phyloP scores from a whole-genome alignment of 2,888 invertebrate genomes.

The Xylophagus ater region DNA sequence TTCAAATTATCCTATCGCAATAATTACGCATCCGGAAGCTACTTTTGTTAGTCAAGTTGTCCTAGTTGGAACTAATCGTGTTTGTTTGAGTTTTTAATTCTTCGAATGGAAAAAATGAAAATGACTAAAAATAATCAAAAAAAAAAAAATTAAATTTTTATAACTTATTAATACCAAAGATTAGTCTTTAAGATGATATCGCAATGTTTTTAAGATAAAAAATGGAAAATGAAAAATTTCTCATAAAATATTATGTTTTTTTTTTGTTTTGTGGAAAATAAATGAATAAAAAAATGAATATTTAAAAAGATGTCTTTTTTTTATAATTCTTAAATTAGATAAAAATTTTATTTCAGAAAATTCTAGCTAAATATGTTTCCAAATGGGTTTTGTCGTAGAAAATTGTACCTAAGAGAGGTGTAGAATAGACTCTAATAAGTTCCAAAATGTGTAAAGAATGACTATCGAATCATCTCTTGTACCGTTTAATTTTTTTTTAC shows the following conservation, averaged over 20 bases:
- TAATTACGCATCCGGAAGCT: no score
- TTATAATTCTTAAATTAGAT: not conserved
- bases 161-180: slow-evolving; percentile 12
- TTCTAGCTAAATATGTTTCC: no score
- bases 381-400: no score
- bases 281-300: not conserved
- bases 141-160: not conserved
- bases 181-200: slow-evolving; percentile 8
- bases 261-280: slow-evolving; percentile 4
- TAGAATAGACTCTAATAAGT: no score
- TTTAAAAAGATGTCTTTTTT: not conserved
- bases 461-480: no score
- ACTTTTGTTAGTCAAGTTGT: not conserved
- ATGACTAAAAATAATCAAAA: not conserved
- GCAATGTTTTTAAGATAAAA: slow-evolving; percentile 6
- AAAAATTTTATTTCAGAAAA: no score
- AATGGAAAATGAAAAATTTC: slow-evolving; percentile 8
- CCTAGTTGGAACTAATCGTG: not conserved
- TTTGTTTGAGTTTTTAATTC: not conserved
- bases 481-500: no score
- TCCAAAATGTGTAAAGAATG: no score
- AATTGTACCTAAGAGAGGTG: no score
- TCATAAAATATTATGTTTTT: slow-evolving; percentile 6
- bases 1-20: no score
- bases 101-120: not conserved